phyloP scores from a whole-genome alignment of 2,888 invertebrate species.

The Cheilosia vernalis region DNA sequence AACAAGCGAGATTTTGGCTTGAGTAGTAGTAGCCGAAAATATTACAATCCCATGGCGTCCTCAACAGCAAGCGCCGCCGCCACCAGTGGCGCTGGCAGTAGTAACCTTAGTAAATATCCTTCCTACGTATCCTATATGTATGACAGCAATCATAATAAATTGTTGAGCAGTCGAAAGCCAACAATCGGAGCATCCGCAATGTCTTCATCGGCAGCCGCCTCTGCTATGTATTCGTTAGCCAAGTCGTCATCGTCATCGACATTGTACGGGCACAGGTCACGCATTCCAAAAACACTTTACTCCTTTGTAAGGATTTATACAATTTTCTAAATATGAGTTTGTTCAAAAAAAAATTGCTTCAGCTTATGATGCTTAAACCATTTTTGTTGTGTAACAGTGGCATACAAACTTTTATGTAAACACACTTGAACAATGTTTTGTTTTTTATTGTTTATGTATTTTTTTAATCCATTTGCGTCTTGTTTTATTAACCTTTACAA shows the following conservation, averaged over 20 bases:
- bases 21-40: conserved; percentile 44
- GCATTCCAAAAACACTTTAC: conserved; percentile 84
- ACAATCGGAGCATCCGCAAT: conserved; percentile 77
- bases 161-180: conserved; percentile 74
- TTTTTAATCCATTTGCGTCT: conserved; percentile 23
- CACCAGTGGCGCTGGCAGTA: conserved; percentile 38
- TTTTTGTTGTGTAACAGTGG: conserved; percentile 19
- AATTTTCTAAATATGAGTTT: conserved; percentile 25
- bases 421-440: conserved; percentile 23
- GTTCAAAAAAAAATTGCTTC: conserved; percentile 26
- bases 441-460: conserved; percentile 2
- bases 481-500: conserved; percentile 54
- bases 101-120: conserved; percentile 64
- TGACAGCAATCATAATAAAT: conserved; percentile 76
- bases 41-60: conserved; percentile 63
- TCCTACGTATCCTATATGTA: conserved; percentile 78
- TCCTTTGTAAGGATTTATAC: conserved; percentile 82
- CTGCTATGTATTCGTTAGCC: conserved; percentile 78
- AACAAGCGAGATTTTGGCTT: conserved; percentile 61
- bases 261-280: conserved; percentile 84
- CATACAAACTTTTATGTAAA: conserved; percentile 19
- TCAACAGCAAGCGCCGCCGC: conserved; percentile 25
- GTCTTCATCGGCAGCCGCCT: conserved; percentile 76
- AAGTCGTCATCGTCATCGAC: conserved; percentile 84
- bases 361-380: neutral